Conservation (phyloP, 2,797 vertebrate genomes). For the Carduelis carduelis region DNA sequence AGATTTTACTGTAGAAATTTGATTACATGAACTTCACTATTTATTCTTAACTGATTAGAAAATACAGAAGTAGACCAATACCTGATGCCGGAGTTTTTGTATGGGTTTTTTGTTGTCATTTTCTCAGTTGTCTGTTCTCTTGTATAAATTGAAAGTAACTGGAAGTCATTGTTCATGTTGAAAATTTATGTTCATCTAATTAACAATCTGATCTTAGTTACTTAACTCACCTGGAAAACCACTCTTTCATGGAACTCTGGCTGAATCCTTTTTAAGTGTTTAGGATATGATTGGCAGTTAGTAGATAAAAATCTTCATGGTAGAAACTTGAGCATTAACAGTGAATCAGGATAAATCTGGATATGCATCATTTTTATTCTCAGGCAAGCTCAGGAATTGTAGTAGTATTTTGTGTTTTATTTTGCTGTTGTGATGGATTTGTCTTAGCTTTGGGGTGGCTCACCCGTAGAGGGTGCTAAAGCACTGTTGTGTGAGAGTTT, state of each 20-base stretch:
- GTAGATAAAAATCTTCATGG: not conserved
- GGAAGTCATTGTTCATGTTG: not conserved
- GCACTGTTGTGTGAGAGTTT: not conserved
- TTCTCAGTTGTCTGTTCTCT: not conserved
- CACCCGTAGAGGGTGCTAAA: slow-evolving; percentile 73
- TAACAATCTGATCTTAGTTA: not conserved
- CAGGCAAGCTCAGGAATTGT: not conserved
- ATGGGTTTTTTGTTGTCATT: not conserved
- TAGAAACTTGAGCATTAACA: not conserved
- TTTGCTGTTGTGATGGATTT: not conserved
- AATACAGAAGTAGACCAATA: not conserved
- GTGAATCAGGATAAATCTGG: not conserved
- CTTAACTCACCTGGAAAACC: not conserved
- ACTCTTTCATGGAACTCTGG: not conserved
- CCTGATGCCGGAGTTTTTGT: not conserved
- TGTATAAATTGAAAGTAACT: not conserved
- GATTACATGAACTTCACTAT: not conserved
- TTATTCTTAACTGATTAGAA: not conserved
- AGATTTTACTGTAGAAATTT: not conserved
- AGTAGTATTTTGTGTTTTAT: not conserved
- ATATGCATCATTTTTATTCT: not conserved
- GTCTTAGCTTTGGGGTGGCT: not conserved
- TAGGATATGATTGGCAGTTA: not conserved
- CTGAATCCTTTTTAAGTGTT: not conserved
- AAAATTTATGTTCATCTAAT: not conserved